phyloP scores from a whole-genome alignment of 2,797 vertebrate species.

The Thripadectes ignobilis region DNA sequence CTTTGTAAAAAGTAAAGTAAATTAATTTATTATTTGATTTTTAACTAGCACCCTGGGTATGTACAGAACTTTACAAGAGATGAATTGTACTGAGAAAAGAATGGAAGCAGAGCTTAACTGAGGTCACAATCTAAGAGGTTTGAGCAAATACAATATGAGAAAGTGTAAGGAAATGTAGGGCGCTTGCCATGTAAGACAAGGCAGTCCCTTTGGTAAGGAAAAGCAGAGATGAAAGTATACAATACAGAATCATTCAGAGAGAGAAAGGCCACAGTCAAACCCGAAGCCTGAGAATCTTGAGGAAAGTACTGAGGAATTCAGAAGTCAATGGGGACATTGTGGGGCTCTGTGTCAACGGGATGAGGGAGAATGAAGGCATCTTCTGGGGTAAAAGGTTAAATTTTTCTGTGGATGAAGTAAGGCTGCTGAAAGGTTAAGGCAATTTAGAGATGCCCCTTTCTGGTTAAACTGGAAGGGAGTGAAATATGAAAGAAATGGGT shows the following conservation, averaged over 20 bases:
- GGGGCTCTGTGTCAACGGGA: neutral
- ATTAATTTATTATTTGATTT: neutral
- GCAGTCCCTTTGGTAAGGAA: neutral
- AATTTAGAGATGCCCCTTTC: neutral
- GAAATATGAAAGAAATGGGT: neutral
- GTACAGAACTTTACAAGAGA: neutral
- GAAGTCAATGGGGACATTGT: slow-evolving; percentile 42
- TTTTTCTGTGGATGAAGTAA: slow-evolving; percentile 36
- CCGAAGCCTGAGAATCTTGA: slow-evolving; percentile 32
- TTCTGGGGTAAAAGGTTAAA: slow-evolving; percentile 30
- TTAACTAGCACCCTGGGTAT: neutral
- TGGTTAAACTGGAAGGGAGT: neutral
- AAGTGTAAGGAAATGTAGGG: neutral
- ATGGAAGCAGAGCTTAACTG: neutral
- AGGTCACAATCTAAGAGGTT: neutral
- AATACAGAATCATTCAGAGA: neutral
- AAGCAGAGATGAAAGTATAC: neutral
- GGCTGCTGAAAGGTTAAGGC: slow-evolving; percentile 18
- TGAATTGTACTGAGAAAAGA: neutral
- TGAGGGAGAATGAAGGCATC: neutral
- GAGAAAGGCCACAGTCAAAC: slow-evolving; percentile 29
- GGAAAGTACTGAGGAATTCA: slow-evolving; percentile 1
- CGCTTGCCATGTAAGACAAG: neutral
- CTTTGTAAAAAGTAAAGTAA: neutral
- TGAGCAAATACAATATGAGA: neutral